phyloP scores from a whole-genome alignment of 2,888 invertebrate genomes.

The Agrotis exclamationis region DNA sequence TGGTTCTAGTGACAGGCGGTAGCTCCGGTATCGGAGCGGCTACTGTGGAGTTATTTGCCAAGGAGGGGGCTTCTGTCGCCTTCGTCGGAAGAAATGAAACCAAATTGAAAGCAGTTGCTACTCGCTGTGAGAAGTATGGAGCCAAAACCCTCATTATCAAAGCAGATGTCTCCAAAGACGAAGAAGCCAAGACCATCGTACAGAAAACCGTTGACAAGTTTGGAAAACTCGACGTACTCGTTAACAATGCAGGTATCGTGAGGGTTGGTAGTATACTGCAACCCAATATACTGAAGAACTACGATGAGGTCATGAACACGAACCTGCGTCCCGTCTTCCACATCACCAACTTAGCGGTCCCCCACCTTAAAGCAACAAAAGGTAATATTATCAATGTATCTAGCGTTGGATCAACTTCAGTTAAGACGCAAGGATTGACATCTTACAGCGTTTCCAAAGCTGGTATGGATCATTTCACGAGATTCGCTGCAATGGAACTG shows the following conservation, averaged over 20 bases:
- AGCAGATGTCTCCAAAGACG: conserved; percentile 47
- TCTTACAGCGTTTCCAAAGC: conserved; percentile 64
- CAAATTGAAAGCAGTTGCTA: conserved; percentile 66
- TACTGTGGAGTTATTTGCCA: conserved; percentile 70
- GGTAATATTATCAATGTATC: conserved; percentile 73
- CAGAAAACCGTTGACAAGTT: conserved; percentile 49
- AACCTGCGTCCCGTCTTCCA: conserved; percentile 65
- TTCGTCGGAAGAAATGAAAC: conserved; percentile 72
- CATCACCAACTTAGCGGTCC: conserved; percentile 64
- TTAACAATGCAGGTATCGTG: conserved; percentile 47
- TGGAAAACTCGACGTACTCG: conserved; percentile 50
- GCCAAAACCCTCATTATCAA: conserved; percentile 41
- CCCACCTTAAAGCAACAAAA: conserved; percentile 67
- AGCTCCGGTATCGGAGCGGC: conserved; percentile 76
- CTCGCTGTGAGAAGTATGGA: conserved; percentile 60
- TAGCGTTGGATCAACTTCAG: conserved; percentile 28
- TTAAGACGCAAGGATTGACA: too few species aligned
- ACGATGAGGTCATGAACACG: conserved; percentile 59
- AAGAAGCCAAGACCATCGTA: conserved; percentile 28
- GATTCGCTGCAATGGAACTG: conserved; percentile 91
- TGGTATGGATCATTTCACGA: conserved; percentile 71
- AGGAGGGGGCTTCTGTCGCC: conserved; percentile 71
- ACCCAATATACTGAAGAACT: conserved; percentile 47
- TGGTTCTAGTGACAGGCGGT: conserved; percentile 74
- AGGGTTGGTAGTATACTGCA: conserved; percentile 33